A percentile compares a stretch with the other conserved stretches of the same genome.
These are phyloP conservation scores for Solen grandis DNA, from an alignment of 1,140 invertebrate species.

Conservation along the genomic window DNA sequence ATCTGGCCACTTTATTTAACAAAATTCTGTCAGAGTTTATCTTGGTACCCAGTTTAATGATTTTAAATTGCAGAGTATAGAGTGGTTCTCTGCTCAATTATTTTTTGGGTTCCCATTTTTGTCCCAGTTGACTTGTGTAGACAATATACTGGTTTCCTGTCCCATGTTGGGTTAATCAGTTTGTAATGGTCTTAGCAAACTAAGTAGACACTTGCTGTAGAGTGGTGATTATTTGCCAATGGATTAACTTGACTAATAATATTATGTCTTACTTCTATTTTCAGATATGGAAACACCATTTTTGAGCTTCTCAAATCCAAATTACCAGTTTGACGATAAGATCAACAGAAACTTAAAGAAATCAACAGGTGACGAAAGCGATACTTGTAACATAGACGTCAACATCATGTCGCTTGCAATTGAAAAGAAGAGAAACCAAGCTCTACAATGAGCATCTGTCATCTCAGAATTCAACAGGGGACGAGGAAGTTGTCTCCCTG, in stretches of 20 bases:
- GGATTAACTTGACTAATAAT: not conserved
- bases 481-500: constrained; percentile 32
- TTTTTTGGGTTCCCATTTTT: not conserved
- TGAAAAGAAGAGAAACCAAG: constrained; percentile 47
- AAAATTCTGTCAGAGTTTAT: no score
- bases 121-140: not conserved
- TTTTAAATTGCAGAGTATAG: no score
- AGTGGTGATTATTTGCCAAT: not conserved
- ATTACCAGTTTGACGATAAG: constrained; percentile 36
- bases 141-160: not conserved
- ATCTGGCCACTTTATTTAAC: no score
- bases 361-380: constrained; percentile 3
- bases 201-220: not conserved
- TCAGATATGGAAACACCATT: constrained; percentile 59
- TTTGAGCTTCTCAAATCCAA: constrained; percentile 54
- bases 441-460: constrained; percentile 8
- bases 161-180: not conserved
- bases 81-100: no score
- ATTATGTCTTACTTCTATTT: constrained; percentile 24
- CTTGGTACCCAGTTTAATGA: no score
- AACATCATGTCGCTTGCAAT: constrained; percentile 46
- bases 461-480: constrained; percentile 39
- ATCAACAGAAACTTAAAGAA: not conserved
- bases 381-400: constrained; percentile 17
- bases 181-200: not conserved